phyloP scores from a whole-genome alignment of 2,888 invertebrate species.

The Leptinotarsa haldemani region DNA sequence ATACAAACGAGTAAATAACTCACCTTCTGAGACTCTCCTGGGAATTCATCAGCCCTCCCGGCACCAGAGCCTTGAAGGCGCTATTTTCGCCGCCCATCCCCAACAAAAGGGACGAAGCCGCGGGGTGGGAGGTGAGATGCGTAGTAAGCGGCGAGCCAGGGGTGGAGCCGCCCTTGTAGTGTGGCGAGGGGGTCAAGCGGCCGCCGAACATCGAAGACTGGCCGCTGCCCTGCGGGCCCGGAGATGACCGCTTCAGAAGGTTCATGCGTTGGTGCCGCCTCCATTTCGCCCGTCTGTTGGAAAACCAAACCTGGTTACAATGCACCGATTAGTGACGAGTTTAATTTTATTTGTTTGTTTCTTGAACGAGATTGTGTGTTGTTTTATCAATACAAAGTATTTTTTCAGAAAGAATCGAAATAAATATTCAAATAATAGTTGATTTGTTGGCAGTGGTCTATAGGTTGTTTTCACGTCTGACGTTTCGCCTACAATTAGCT shows the following conservation, averaged over 20 bases:
- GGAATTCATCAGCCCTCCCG: conserved; percentile 70
- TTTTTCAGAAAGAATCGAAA: not conserved
- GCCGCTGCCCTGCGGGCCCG: conserved; percentile 57
- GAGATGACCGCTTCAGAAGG: conserved; percentile 82
- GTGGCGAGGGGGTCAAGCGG: conserved; percentile 70
- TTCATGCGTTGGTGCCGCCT: conserved; percentile 96
- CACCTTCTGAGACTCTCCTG: conserved; percentile 70
- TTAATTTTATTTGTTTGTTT: not conserved
- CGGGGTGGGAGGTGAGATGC: conserved; percentile 66
- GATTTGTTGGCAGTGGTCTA: too few relatives aligned
- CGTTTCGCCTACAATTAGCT: too few relatives aligned
- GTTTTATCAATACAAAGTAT: not conserved
- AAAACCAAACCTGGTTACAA: conserved; percentile 95
- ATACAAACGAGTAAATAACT: not conserved
- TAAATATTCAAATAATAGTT: too few relatives aligned
- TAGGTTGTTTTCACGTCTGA: too few relatives aligned
- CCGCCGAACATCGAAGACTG: conserved; percentile 61
- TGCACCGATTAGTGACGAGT: conserved; percentile 47
- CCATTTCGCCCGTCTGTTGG: conserved; percentile 99
- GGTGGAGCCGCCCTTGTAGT: conserved; percentile 72
- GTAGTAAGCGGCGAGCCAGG: conserved; percentile 72
- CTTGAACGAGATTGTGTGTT: conserved; percentile 1
- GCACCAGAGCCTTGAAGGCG: conserved; percentile 83
- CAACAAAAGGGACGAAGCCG: conserved; percentile 62
- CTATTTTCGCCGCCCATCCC: conserved; percentile 91